These are phyloP conservation scores for Lithophane socia DNA, from an alignment of 2,888 invertebrate genomes.

Conservation along the genomic window DNA sequence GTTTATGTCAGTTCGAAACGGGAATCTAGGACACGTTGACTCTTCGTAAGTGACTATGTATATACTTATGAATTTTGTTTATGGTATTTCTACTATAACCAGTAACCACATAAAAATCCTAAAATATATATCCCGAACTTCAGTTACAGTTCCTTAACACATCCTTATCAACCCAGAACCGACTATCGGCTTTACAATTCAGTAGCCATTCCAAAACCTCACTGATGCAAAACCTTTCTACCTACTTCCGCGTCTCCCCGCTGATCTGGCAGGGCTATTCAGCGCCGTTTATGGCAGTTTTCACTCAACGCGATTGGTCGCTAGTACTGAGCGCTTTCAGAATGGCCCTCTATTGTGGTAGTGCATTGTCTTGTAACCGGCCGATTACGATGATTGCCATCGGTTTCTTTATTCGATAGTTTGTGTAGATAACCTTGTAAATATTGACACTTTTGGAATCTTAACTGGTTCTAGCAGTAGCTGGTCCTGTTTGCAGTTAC, in stretches of 20 bases:
- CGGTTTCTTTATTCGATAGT: constrained; percentile 69
- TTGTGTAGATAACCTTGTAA: constrained; percentile 65
- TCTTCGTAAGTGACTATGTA: not conserved
- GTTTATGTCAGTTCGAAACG: not conserved
- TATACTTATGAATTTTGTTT: not conserved
- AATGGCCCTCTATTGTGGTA: constrained; percentile 79
- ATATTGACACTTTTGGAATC: constrained; percentile 58
- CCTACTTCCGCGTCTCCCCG: constrained; percentile 67
- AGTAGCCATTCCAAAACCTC: constrained; percentile 64
- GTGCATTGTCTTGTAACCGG: constrained; percentile 83
- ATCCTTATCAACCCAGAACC: constrained; percentile 18
- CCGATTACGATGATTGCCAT: constrained; percentile 68
- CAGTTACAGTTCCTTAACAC: not conserved
- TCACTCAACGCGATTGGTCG: constrained; percentile 89
- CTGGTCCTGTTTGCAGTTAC: not conserved
- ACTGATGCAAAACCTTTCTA: constrained; percentile 68
- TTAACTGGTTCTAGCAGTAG: constrained; percentile 35
- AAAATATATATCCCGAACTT: constrained; percentile 7
- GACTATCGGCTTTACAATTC: constrained; percentile 45
- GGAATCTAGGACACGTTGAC: not conserved
- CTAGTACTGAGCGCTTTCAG: constrained; percentile 72
- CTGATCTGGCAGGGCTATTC: constrained; percentile 74
- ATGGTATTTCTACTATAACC: not conserved
- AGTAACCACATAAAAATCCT: not conserved
- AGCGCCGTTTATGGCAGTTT: constrained; percentile 87